Conservation (phyloP, 2,113 vertebrate species). For the Suricata suricatta region DNA sequence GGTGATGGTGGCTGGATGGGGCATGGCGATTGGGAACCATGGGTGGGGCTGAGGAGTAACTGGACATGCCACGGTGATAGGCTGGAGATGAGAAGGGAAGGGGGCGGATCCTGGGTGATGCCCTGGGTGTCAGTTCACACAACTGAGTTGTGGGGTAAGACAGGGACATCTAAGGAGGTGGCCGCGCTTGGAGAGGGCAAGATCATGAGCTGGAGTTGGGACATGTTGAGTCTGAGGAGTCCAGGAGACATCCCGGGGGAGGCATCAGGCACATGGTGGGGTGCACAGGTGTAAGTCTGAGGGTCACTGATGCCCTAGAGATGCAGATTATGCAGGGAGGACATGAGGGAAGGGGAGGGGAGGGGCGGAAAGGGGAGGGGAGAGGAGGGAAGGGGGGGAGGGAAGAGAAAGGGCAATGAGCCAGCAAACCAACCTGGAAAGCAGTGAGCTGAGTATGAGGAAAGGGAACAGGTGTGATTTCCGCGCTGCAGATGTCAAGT, state of each 20-base stretch:
- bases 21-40: accelerated
- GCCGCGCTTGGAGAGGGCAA: not conserved
- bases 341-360: no score
- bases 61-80: not conserved
- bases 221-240: not conserved
- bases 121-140: not conserved
- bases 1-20: not conserved
- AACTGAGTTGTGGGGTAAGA: not conserved
- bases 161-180: not conserved
- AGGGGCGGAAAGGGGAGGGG: accelerated
- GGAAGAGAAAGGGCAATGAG: not conserved
- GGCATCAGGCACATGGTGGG: not conserved
- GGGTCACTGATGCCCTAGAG: not conserved
- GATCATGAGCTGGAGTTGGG: not conserved
- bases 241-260: not conserved
- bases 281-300: not conserved
- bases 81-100: not conserved
- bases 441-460: not conserved
- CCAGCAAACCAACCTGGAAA: not conserved
- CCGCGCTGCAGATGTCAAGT: not conserved
- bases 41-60: not conserved
- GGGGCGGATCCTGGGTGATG: not conserved
- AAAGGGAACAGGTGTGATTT: not conserved
- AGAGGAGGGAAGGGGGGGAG: no score
- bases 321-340: not conserved